Conservation (phyloP, 2,888 invertebrate species). For the Cyclophora albipunctata region DNA sequence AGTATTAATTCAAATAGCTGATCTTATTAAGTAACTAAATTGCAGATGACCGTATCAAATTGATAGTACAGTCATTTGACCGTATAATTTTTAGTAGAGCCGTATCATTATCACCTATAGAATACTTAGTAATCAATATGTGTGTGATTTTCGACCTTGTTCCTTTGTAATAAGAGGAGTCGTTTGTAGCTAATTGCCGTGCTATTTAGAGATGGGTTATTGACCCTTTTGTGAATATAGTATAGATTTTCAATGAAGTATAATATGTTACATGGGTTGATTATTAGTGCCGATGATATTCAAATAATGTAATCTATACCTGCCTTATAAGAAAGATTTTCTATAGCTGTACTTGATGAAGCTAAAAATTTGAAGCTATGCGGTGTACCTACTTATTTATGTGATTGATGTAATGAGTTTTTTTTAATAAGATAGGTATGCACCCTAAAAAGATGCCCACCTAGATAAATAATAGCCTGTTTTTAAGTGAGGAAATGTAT, state of each 20-base stretch:
- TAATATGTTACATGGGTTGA: conserved; percentile 27
- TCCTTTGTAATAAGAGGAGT: conserved; percentile 1
- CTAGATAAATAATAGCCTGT: too few species aligned
- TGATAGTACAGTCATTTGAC: conserved; percentile 13
- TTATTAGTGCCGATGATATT: conserved; percentile 36
- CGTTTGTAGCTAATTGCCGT: background rate
- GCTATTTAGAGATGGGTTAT: conserved; percentile 14
- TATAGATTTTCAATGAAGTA: conserved; percentile 22
- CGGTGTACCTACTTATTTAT: too few species aligned
- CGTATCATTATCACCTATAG: conserved; percentile 24
- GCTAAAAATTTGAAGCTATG: too few species aligned
- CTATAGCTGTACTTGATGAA: too few species aligned
- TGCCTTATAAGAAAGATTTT: too few species aligned
- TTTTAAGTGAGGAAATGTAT: too few species aligned
- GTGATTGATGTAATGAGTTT: too few species aligned
- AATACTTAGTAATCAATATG: too few species aligned
- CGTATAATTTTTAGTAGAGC: conserved; percentile 14
- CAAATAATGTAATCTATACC: conserved; percentile 25
- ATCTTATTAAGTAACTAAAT: conserved; percentile 5
- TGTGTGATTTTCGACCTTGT: background rate
- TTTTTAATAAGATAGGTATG: too few species aligned
- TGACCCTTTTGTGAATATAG: conserved; percentile 24
- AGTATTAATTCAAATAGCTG: conserved; percentile 5
- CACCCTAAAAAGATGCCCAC: too few species aligned
- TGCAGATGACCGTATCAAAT: conserved; percentile 9